Evolutionary conservation across 2,113 vertebrate species (phyloP).

Genomic region (cattle (Bos taurus)): DNA sequence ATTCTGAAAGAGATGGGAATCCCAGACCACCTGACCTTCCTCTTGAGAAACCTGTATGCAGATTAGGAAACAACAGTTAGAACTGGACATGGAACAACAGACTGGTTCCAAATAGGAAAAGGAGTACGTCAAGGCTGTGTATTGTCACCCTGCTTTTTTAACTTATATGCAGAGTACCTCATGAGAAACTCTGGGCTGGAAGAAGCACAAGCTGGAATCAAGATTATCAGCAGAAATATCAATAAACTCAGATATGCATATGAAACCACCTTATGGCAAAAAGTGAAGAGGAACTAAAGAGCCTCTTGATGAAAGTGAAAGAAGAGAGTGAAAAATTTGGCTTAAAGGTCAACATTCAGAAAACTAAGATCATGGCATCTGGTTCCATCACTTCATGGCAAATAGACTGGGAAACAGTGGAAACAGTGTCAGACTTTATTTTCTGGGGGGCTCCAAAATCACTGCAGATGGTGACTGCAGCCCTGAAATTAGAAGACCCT

Average conservation of each 20-base stretch:
- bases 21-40: not conserved
- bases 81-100: not conserved
- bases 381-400: not conserved
- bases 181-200: accelerated
- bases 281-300: not conserved
- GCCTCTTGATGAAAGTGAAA: not conserved
- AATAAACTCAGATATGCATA: not conserved
- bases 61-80: not conserved
- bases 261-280: not conserved
- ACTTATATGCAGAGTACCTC: not conserved
- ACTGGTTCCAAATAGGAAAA: not conserved
- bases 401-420: not conserved
- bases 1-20: not conserved
- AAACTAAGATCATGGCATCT: not conserved
- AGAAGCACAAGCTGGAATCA: not conserved
- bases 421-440: not conserved
- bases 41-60: not conserved
- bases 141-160: not conserved
- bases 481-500: not conserved
- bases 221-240: not conserved
- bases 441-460: not conserved
- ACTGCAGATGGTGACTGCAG: not conserved
- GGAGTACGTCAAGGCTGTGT: not conserved
- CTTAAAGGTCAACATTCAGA: not conserved
- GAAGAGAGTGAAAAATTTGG: not conserved